Evolutionary conservation across 1,140 invertebrate genomes (phyloP), one percentile per base, ranked within the genome.

Genomic region (Trachymyrmex cornetzi): DNA sequence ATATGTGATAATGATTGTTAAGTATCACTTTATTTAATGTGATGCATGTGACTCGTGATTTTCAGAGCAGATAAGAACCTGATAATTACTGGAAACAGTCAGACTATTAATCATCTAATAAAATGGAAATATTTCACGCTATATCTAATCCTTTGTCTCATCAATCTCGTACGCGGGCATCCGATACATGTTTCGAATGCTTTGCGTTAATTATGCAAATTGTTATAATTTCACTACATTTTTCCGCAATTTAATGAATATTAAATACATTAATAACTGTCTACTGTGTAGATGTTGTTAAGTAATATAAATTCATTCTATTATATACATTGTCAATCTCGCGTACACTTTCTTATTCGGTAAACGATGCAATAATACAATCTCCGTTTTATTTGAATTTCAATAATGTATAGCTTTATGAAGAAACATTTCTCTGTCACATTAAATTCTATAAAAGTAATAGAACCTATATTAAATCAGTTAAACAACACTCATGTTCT

Each of bases 11-110:
- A 84, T 59, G 19, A 22, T 55, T 48, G 69, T 22, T 82, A 74
- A 82, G 57, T 30, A 61, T 75, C 11, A 4, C 55, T 61, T 82
- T 61, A 19, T 48, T 30, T 67, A 12, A 74, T 16, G 14, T 16
- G 53, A 24, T 50, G 38, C 44, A 57, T 71, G 55, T 48, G 80
- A 74, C 34, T 38, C 22, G 67, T 82, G 80, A 61, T 84, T 84
- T 84, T 84, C 9, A 84, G 80, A 75, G 69, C 80, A 84, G 80
- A 84, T 75, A 84, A 84, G 63, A 69, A 57, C 30, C 14, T 30
- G 55, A 59, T 71, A 14, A 50, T 50, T 74, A 55, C 19, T 74
- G 24, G 24, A 61, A 80, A 74, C 55, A 3, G 12, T 34, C 53
- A 2, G 16, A 66, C 16, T 16, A 63, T 84, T 30, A 82, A 82